Percentiles rank a stretch among this genome's conserved stretches.
phyloP scores from a whole-genome alignment of 2,888 invertebrate genomes.

The Rotaria socialis region DNA sequence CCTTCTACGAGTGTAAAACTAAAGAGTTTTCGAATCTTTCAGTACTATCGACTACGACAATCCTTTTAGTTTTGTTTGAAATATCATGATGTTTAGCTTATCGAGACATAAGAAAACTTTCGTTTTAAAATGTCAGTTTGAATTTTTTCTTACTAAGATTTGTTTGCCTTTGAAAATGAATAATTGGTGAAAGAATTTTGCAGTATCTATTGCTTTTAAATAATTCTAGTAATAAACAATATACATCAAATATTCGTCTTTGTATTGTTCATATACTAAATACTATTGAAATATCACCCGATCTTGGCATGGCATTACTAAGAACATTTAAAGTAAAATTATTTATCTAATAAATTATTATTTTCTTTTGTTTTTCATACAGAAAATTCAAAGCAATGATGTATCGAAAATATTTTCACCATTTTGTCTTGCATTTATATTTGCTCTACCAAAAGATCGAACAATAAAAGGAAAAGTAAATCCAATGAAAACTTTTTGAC shows the following conservation, averaged over 20 bases:
- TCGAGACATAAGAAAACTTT: too few species aligned
- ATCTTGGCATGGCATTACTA: neutral
- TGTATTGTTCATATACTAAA: conserved; percentile 13
- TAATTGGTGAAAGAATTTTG: too few species aligned
- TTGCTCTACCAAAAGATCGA: conserved; percentile 22
- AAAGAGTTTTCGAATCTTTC: too few species aligned
- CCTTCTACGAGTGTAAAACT: too few species aligned
- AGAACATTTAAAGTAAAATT: neutral
- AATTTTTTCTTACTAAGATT: too few species aligned
- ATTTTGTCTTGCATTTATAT: conserved; percentile 15
- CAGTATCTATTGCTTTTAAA: neutral
- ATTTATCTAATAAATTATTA: neutral
- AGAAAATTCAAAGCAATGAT: neutral
- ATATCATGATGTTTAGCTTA: too few species aligned
- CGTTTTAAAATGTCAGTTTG: too few species aligned
- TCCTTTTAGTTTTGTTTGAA: too few species aligned
- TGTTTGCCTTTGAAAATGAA: too few species aligned
- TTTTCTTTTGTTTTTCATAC: neutral
- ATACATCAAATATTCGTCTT: neutral
- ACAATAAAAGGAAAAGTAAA: conserved; percentile 15
- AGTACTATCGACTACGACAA: too few species aligned
- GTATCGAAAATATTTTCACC: conserved; percentile 8
- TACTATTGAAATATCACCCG: conserved; percentile 21
- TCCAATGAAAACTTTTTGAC: too few species aligned
- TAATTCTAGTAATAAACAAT: conserved; percentile 2